These are phyloP conservation scores for Phrynocephalus versicolor DNA, from an alignment of 2,113 vertebrate genomes.

Conservation along the genomic window DNA sequence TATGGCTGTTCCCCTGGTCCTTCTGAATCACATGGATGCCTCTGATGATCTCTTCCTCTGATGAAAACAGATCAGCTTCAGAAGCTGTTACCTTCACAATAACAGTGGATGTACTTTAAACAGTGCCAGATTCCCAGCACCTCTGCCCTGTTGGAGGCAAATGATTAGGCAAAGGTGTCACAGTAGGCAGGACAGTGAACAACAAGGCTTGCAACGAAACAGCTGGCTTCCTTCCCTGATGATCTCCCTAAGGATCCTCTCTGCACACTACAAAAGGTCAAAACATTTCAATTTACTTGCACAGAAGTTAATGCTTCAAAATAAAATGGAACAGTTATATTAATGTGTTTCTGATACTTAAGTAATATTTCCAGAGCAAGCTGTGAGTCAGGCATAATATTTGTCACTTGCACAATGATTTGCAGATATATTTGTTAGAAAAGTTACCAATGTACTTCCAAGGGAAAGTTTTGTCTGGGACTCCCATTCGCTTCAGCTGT, in stretches of 20 bases:
- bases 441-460: neutral
- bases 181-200: neutral
- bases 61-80: neutral
- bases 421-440: neutral
- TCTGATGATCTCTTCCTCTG: neutral
- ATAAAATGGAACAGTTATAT: neutral
- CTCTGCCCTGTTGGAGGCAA: neutral
- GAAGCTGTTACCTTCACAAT: neutral
- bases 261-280: constrained; percentile 1
- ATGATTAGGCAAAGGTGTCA: neutral
- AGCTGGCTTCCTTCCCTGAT: neutral
- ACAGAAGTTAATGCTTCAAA: constrained; percentile 6
- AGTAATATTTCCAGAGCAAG: neutral
- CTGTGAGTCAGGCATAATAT: neutral
- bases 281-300: neutral
- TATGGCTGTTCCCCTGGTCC: neutral
- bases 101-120: neutral
- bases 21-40: neutral
- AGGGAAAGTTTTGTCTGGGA: neutral
- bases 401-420: neutral
- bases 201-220: constrained; percentile 1
- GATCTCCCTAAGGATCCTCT: neutral
- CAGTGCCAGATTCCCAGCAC: neutral
- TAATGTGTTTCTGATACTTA: neutral
- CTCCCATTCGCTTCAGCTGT: neutral